Conservation (phyloP, 2,888 invertebrate species). For the Cacoxenus indagator region DNA sequence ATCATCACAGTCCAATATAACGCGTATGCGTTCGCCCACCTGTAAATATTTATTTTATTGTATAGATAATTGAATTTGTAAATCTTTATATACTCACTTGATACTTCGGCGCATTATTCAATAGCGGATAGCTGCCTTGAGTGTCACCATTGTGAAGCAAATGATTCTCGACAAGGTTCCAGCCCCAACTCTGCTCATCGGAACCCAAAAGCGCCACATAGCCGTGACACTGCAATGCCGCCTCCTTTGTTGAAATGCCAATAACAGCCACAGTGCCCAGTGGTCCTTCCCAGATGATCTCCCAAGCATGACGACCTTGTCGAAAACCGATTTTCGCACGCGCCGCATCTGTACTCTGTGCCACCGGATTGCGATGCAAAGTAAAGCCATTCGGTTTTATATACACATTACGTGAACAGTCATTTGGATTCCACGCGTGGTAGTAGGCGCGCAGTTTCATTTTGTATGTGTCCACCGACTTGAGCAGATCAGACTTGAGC, state of each 20-base stretch:
- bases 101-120: constrained; percentile 98
- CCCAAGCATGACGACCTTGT: constrained; percentile 96
- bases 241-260: constrained; percentile 94
- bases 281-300: constrained; percentile 98
- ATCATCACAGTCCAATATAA: constrained; percentile 98
- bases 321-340: constrained; percentile 91
- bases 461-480: constrained; percentile 90
- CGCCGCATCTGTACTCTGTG: constrained; percentile 97
- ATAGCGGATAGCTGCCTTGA: constrained; percentile 91
- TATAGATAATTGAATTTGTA: background rate
- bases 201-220: constrained; percentile 95
- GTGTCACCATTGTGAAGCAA: constrained; percentile 96
- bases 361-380: constrained; percentile 95
- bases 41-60: constrained; percentile 64
- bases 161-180: constrained; percentile 99
- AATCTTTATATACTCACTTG: constrained; percentile 76
- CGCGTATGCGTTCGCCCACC: constrained; percentile 97
- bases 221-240: constrained; percentile 92
- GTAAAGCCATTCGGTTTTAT: constrained; percentile 98
- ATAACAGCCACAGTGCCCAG: constrained; percentile 98
- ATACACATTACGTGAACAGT: constrained; percentile 97
- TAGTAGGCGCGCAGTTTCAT: constrained; percentile 93
- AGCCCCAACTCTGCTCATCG: constrained; percentile 99
- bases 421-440: constrained; percentile 97
- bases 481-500: constrained; percentile 90